These are phyloP conservation scores for Lampris incognitus DNA, from an alignment of 2,113 vertebrate genomes.

Conservation along the genomic window DNA sequence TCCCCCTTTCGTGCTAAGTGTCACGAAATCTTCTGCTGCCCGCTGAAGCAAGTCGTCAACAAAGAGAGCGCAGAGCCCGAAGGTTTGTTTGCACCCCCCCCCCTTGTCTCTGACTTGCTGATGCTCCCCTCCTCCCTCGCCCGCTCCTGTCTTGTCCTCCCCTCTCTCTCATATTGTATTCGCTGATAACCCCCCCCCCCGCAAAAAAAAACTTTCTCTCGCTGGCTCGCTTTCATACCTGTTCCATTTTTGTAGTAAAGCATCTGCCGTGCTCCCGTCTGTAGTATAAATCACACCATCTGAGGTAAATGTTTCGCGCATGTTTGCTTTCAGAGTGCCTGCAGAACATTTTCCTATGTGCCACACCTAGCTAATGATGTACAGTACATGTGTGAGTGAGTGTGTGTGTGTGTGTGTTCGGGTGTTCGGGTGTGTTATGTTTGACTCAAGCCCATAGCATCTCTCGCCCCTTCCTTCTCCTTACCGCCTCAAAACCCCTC, in stretches of 20 bases:
- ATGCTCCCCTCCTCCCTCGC: slow-evolving; percentile 62
- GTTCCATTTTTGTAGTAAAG: slow-evolving; percentile 56
- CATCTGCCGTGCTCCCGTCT: slow-evolving; percentile 52
- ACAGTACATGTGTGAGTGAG: slow-evolving; percentile 1
- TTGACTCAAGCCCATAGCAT: slow-evolving; percentile 59
- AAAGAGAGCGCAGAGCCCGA: slow-evolving; percentile 98
- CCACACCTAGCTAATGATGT: neutral
- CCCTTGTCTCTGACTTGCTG: slow-evolving; percentile 81
- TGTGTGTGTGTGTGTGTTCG: slow-evolving; percentile 32
- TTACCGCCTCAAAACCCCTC: slow-evolving; percentile 57
- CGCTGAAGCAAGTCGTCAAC: slow-evolving; percentile 98
- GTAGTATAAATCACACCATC: neutral
- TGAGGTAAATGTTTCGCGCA: slow-evolving; percentile 33
- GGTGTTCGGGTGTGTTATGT: slow-evolving; percentile 42
- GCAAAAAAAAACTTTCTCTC: slow-evolving; percentile 28
- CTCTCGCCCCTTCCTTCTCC: slow-evolving; percentile 44
- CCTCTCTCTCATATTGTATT: slow-evolving; percentile 71
- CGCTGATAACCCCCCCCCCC: slow-evolving; percentile 59
- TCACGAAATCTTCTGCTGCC: slow-evolving; percentile 99
- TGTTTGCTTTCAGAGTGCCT: slow-evolving; percentile 48
- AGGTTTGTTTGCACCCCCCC: slow-evolving; percentile 93
- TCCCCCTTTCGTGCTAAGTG: slow-evolving; percentile 99
- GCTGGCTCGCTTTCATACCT: slow-evolving; percentile 59
- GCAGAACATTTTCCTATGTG: slow-evolving; percentile 29
- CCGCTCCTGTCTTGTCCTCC: slow-evolving; percentile 52